These are phyloP conservation scores for Corythornis cristatus DNA, from an alignment of 2,113 vertebrate species.

Conservation along the genomic window DNA sequence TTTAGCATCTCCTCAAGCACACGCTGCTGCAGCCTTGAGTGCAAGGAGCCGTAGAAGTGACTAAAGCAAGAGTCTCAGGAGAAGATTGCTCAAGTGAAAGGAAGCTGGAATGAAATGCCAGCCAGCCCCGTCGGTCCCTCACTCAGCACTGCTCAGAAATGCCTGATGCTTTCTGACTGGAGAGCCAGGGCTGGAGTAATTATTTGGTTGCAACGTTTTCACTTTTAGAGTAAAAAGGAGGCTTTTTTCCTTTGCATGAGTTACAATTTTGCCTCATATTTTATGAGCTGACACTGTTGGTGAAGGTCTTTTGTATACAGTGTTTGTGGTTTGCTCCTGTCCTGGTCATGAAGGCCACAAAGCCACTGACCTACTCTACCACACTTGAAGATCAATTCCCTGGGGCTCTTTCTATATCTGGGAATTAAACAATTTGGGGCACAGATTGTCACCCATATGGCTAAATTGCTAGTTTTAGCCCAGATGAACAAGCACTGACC, in stretches of 20 bases:
- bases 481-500: neutral
- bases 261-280: neutral
- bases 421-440: neutral
- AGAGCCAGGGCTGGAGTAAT: constrained; percentile 19
- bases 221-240: neutral
- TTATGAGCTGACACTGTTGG: neutral
- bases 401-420: neutral
- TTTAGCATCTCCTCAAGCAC: constrained; percentile 11
- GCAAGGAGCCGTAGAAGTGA: neutral
- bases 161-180: constrained; percentile 62
- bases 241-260: neutral
- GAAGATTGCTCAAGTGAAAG: constrained; percentile 50
- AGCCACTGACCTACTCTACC: neutral
- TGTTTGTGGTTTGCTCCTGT: neutral
- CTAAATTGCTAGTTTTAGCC: neutral
- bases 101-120: constrained; percentile 54
- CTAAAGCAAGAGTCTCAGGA: neutral
- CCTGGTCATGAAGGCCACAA: neutral
- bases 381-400: neutral
- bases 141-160: neutral
- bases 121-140: constrained; percentile 3
- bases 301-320: neutral
- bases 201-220: neutral
- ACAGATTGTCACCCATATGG: neutral
- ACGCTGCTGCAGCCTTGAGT: constrained; percentile 2